Base-by-base conservation (phyloP, 2,113 vertebrate genomes). In the Hydrochoerus hydrochaeris region DNA sequence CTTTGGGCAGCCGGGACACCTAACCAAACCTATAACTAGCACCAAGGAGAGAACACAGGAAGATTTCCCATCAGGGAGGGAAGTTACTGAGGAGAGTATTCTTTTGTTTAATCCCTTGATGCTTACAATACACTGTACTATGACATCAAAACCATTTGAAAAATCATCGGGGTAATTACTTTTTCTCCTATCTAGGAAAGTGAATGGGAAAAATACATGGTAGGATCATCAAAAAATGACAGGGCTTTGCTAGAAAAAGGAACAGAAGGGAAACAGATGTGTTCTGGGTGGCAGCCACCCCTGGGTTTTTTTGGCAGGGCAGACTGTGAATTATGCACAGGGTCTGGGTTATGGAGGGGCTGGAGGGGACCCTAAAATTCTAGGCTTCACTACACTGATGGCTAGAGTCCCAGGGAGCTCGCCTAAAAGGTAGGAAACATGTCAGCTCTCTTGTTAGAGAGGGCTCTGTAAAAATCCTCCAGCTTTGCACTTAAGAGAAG, bases 141-240 rank as follows among this genome's bases (percentile, higher is more conserved):
- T 87, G 71, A 94, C 58, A 84, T 93, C 73, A 93, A 54, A 95
- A 60, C 35, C n/a, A 84, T 65, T 52, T 90, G 77, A 44, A 62
- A 85, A 90, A 77, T 92, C 52, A 30, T 67, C 85, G 93, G 10
- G 81, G 12, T 65, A 85, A 91, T 63, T 58, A 11, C 57, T 78
- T 92, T 81, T 52, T 73, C 30, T 81, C 19, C 28, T 58, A 7
- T 81, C 62, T 58, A 32, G 46, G 62, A 84, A 92, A 73, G 60
- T 73, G 28, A 9, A n/a, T 38, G 2, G 1, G 7, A 58, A 32
- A 63, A 57, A 35, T 19, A 35, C 26, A 32, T 11, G 11, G 10
- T 17, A 67, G 38, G 24, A 52, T 28, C 38, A 10, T 26, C 52
- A 54, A 78, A 88, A 49, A 12, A 10, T 46, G 16, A 94, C 44